phyloP scores from a whole-genome alignment of 2,797 vertebrate genomes.

The Peromyscus aztecus region DNA sequence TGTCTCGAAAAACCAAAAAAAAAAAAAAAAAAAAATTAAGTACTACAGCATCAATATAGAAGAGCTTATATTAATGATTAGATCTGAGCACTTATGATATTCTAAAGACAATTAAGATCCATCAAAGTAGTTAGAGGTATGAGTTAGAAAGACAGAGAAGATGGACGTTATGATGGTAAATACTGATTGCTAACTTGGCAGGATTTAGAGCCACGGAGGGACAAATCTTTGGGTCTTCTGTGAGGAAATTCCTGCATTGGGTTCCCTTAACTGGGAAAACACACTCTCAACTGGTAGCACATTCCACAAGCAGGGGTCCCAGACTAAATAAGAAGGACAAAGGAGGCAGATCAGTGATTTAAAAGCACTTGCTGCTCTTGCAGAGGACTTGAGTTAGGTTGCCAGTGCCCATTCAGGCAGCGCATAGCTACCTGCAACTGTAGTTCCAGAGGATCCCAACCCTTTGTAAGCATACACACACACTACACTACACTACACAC shows the following conservation, averaged over 20 bases:
- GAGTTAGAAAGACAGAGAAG: background rate
- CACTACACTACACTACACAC: no score
- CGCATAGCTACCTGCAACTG: background rate
- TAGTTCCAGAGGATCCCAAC: background rate
- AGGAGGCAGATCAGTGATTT: background rate
- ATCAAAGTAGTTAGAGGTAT: background rate
- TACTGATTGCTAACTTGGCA: background rate
- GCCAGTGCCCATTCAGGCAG: background rate
- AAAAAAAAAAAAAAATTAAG: background rate
- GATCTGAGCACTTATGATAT: background rate
- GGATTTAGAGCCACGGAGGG: background rate
- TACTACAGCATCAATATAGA: background rate
- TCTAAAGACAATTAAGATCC: background rate
- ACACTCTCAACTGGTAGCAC: background rate
- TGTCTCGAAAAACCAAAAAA: no score
- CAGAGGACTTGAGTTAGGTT: background rate
- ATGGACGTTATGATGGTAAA: background rate
- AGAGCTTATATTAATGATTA: conserved; percentile 28
- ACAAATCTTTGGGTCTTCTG: background rate
- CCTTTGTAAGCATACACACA: background rate
- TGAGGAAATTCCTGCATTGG: background rate
- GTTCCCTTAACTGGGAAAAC: background rate
- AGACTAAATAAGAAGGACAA: background rate
- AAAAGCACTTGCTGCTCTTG: background rate
- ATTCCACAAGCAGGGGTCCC: no score